phyloP scores from a whole-genome alignment of 2,113 vertebrate species.

The Sclerurus mexicanus region DNA sequence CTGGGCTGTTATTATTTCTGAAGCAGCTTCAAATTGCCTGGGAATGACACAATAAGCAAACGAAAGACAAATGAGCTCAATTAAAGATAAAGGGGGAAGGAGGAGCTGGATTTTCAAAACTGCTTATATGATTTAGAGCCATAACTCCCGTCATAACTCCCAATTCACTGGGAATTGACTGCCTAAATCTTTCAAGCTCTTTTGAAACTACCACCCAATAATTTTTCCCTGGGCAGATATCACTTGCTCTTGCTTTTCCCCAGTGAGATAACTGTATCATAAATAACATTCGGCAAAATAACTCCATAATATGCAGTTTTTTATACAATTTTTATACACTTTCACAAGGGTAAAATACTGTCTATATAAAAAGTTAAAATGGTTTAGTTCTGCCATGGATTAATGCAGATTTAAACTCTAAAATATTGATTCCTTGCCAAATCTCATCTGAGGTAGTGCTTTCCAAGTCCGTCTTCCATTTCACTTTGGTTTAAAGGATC shows the following conservation, averaged over 20 bases:
- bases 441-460: constrained; percentile 10
- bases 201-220: constrained; percentile 43
- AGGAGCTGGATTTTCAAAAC: constrained; percentile 35
- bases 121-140: constrained; percentile 19
- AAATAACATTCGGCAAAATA: constrained; percentile 38
- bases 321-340: neutral
- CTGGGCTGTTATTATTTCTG: neutral
- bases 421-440: constrained; percentile 46
- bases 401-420: constrained; percentile 46
- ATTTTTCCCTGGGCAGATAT: constrained; percentile 30
- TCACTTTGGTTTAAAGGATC: constrained; percentile 45
- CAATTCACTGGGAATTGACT: constrained; percentile 29
- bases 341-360: constrained; percentile 41
- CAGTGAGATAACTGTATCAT: constrained; percentile 4
- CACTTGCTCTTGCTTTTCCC: neutral
- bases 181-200: constrained; percentile 36
- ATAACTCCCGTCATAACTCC: constrained; percentile 12
- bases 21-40: neutral
- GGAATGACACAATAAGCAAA: constrained; percentile 30
- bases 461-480: constrained; percentile 48
- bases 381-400: constrained; percentile 40
- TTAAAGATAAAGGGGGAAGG: constrained; percentile 24
- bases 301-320: neutral
- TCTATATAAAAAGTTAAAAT: constrained; percentile 32
- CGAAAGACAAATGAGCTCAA: constrained; percentile 44